Evolutionary conservation across 2,888 invertebrate species (phyloP).

Genomic region (Steromphala cineraria): DNA sequence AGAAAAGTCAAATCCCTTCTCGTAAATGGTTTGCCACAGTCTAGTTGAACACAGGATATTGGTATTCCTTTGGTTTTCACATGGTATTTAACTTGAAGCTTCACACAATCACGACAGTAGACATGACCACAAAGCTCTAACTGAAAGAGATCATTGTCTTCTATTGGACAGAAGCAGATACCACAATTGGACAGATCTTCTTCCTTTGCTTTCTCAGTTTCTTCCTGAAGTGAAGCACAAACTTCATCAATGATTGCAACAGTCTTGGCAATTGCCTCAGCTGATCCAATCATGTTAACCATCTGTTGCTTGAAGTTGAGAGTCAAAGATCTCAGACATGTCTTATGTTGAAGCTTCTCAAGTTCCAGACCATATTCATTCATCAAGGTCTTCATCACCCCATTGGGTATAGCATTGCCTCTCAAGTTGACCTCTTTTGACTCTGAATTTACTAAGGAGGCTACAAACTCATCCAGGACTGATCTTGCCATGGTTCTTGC

Average conservation of each 20-base stretch:
- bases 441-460: not conserved
- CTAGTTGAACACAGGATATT: constrained; percentile 55
- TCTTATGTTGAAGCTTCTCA: constrained; percentile 34
- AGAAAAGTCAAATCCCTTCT: constrained; percentile 50
- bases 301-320: constrained; percentile 42
- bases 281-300: constrained; percentile 45
- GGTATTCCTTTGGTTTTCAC: constrained; percentile 55
- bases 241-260: constrained; percentile 31
- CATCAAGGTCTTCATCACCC: constrained; percentile 51
- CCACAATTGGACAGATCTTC: constrained; percentile 51
- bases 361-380: constrained; percentile 44
- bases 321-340: constrained; percentile 31
- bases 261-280: constrained; percentile 38
- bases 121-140: constrained; percentile 68
- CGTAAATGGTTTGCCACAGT: constrained; percentile 50
- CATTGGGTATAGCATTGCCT: constrained; percentile 45
- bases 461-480: constrained; percentile 34
- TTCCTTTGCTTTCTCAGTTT: constrained; percentile 28
- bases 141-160: constrained; percentile 50
- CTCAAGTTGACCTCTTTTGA: constrained; percentile 30
- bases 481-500: constrained; percentile 25
- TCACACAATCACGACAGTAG: constrained; percentile 62
- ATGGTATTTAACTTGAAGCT: constrained; percentile 27
- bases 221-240: constrained; percentile 24
- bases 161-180: constrained; percentile 64